Percentiles rank a stretch among this genome's conserved stretches.
phyloP scores from a whole-genome alignment of 2,797 vertebrate species.

The Natrix natrix region DNA sequence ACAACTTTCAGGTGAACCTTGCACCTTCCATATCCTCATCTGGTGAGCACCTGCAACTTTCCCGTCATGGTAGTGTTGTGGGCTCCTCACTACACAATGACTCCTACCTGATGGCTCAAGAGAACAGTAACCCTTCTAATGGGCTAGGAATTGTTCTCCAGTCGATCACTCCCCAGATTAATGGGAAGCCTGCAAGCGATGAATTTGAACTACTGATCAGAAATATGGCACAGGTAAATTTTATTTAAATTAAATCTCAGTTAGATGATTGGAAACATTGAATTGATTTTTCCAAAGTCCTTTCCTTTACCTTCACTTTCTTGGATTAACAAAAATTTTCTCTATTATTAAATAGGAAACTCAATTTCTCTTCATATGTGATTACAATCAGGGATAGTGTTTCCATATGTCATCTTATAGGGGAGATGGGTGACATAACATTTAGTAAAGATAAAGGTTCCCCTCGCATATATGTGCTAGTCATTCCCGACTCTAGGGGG shows the following conservation, averaged over 20 bases:
- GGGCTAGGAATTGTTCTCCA: constrained; percentile 65
- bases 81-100: constrained; percentile 77
- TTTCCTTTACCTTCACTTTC: not conserved
- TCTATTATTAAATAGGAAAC: not conserved
- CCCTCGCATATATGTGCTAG: no score
- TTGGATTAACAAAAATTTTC: not conserved
- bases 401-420: not conserved
- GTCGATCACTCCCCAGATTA: constrained; percentile 66
- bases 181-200: constrained; percentile 76
- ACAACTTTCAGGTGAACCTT: constrained; percentile 71
- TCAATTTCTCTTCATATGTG: not conserved
- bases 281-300: not conserved
- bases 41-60: constrained; percentile 63
- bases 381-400: not conserved
- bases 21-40: constrained; percentile 51
- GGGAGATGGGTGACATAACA: not conserved
- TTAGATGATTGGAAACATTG: not conserved
- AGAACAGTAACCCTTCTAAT: constrained; percentile 76
- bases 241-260: not conserved
- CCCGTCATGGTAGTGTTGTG: constrained; percentile 55
- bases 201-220: constrained; percentile 85
- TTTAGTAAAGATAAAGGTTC: not conserved
- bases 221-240: constrained; percentile 89
- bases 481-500: no score
- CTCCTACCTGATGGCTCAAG: constrained; percentile 70